Base-by-base conservation (phyloP, 2,888 invertebrate species). In the Apodemia zela region DNA sequence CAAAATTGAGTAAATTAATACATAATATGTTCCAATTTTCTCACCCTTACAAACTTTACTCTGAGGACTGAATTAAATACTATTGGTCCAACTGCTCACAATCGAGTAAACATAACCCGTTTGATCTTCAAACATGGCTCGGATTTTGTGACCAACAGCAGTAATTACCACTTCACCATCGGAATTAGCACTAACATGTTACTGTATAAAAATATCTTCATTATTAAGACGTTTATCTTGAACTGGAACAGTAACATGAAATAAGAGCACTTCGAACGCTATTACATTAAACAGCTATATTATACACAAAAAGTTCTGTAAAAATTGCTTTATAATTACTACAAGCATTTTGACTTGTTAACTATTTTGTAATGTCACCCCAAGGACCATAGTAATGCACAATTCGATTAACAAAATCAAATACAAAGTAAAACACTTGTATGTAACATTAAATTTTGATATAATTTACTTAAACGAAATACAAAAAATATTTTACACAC, bases 251-350 rank as follows among this genome's bases (percentile, higher is more conserved):
- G 61, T 35, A 61, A 68, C 66, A 69, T 69, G 67, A 67, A 70
- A 70, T 67, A 68, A 69, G 69, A 71, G 72, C 72, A 73, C 73
- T 65, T 69, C 68, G 67, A 67, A 69, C 66, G 63, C 67, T 67
- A 67, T 68, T 63, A 70, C 66, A 65, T 62, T 64, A 65, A 62
- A 65, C 61, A 66, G 13, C 64, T 57, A 54, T 33, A 64, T 61
- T 57, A 47, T 61, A 51, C 60, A 60, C 60, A 57, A 45, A 54
- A 60, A 60, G 38, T 18, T 51, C 45, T 63, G 49, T 29, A 63
- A 58, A 49, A 47, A 51, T 54, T 57, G 54, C 54, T 54, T 58
- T 47, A 49, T 17, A 33, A 42, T 47, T 17, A 47, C 33, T 57
- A 29, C 59, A 64, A 65, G 65, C 60, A 63, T 66, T 62, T 63